These are phyloP conservation scores for Hoplodrina ambigua DNA, from an alignment of 2,888 invertebrate genomes.

Conservation along the genomic window DNA sequence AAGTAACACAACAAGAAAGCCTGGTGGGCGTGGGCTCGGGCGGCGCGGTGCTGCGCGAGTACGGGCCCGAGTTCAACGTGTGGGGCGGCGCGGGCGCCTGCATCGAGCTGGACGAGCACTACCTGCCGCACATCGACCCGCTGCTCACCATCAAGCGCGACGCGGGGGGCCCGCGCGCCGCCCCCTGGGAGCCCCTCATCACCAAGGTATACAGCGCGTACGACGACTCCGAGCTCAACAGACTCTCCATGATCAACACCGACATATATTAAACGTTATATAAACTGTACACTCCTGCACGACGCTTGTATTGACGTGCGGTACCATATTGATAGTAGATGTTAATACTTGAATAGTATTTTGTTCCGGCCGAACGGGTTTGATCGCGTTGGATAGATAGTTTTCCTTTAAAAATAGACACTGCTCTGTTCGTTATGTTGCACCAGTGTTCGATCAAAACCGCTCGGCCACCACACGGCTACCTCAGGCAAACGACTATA, in stretches of 20 bases:
- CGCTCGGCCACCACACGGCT: slow-evolving; percentile 69
- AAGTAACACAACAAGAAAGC: slow-evolving; percentile 4
- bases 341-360: slow-evolving; percentile 67
- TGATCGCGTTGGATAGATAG: slow-evolving; percentile 46
- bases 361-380: slow-evolving; percentile 65
- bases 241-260: slow-evolving; percentile 74
- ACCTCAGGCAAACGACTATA: slow-evolving; percentile 85
- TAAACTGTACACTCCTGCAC: slow-evolving; percentile 21
- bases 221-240: slow-evolving; percentile 67
- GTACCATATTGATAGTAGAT: slow-evolving; percentile 56
- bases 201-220: slow-evolving; percentile 74
- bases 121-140: slow-evolving; percentile 84
- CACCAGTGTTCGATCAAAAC: slow-evolving; percentile 37
- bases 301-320: slow-evolving; percentile 22
- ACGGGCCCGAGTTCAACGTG: slow-evolving; percentile 80
- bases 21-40: not conserved
- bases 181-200: slow-evolving; percentile 75
- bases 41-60: slow-evolving; percentile 69
- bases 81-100: slow-evolving; percentile 37
- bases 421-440: slow-evolving; percentile 38
- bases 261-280: slow-evolving; percentile 71
- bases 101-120: slow-evolving; percentile 77
- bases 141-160: slow-evolving; percentile 81
- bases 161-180: slow-evolving; percentile 38
- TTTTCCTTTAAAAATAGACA: slow-evolving; percentile 39